Evolutionary conservation across 2,888 invertebrate species (phyloP).

Genomic region (Camptogramma bilineatum): DNA sequence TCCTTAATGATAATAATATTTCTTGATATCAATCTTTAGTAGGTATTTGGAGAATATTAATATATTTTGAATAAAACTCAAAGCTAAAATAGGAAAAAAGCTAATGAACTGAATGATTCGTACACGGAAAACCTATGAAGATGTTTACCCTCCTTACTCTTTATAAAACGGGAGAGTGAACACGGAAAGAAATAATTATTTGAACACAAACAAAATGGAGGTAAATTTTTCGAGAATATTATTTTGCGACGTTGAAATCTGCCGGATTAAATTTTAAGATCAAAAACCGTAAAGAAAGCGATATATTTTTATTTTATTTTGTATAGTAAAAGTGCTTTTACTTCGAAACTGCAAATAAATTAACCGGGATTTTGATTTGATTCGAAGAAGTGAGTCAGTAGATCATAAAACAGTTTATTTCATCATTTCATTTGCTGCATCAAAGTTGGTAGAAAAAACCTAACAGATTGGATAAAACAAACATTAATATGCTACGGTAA

Average conservation of each 20-base stretch:
- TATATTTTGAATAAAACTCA: background rate
- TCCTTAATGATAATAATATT: too few relatives aligned
- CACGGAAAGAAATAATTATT: conserved; percentile 46
- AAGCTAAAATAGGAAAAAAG: background rate
- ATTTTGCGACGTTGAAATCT: conserved; percentile 36
- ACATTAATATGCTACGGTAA: background rate
- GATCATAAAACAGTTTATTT: background rate
- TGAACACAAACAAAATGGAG: conserved; percentile 39
- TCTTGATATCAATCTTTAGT: too few relatives aligned
- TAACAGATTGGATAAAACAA: background rate
- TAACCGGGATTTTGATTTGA: background rate
- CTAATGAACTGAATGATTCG: conserved; percentile 1
- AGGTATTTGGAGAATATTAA: background rate
- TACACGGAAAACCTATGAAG: conserved; percentile 20
- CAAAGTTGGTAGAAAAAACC: background rate
- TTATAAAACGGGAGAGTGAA: conserved; percentile 53
- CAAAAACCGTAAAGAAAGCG: conserved; percentile 36
- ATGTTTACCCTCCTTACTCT: conserved; percentile 45
- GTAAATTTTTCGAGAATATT: conserved; percentile 47
- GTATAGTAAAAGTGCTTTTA: conserved; percentile 1
- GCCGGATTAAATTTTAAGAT: conserved; percentile 22
- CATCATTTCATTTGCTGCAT: background rate
- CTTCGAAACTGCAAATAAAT: conserved; percentile 3
- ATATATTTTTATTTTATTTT: conserved; percentile 13
- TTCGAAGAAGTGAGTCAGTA: background rate